Percentiles rank a stretch among this genome's conserved stretches.
Evolutionary conservation across 2,797 vertebrate species (phyloP).

Genomic region (Todus mexicanus): DNA sequence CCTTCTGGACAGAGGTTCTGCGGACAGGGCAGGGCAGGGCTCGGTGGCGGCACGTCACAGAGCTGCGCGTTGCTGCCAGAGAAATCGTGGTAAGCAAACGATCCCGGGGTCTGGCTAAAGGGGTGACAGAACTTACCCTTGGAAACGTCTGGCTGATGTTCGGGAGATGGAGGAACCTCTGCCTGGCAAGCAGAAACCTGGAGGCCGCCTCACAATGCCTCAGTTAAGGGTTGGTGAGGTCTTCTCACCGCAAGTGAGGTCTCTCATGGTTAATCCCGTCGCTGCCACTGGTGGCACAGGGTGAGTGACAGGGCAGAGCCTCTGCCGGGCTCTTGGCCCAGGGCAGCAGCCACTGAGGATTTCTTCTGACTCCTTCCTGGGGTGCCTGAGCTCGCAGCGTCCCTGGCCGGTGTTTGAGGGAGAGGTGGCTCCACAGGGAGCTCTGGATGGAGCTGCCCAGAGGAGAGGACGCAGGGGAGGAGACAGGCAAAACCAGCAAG

Average conservation of each 20-base stretch:
- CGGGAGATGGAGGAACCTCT: not conserved
- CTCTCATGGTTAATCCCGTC: not conserved
- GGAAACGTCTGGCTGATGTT: not conserved
- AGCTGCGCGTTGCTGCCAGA: not conserved
- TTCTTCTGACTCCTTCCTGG: not conserved
- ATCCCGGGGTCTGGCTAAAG: not conserved
- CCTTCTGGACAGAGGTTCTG: not conserved
- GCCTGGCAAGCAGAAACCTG: not conserved
- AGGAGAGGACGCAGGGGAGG: not conserved
- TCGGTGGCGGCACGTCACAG: not conserved
- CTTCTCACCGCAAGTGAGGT: not conserved
- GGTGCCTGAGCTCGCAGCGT: not conserved
- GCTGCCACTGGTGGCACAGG: not conserved
- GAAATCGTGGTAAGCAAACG: accelerated
- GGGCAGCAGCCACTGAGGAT: not conserved
- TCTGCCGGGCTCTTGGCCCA: not conserved
- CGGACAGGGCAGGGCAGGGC: accelerated
- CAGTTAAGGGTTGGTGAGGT: not conserved
- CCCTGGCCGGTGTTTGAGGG: not conserved
- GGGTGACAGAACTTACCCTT: not conserved
- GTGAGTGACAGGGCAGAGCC: not conserved
- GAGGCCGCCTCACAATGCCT: not conserved
- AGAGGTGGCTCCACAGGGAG: not conserved
- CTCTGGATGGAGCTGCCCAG: not conserved
- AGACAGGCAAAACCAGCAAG: not conserved